Conservation (phyloP, 2,888 invertebrate genomes). For the Orchestes rusci region DNA sequence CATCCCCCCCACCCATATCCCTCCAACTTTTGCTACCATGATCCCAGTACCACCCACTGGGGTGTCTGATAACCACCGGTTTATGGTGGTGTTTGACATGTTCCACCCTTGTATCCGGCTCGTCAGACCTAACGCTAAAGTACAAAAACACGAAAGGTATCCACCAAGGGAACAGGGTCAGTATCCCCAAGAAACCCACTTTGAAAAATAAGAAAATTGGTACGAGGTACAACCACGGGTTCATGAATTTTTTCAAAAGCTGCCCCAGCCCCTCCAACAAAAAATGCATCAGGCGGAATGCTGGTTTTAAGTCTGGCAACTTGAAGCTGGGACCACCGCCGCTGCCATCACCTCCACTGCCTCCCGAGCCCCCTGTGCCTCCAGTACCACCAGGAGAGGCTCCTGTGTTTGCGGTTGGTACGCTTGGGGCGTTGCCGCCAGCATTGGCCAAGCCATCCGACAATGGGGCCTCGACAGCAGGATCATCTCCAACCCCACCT, state of each 20-base stretch:
- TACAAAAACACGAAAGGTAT: constrained; percentile 47
- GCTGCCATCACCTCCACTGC: constrained; percentile 26
- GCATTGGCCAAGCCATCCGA: constrained; percentile 13
- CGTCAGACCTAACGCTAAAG: constrained; percentile 30
- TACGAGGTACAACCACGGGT: constrained; percentile 50
- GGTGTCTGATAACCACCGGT: constrained; percentile 39
- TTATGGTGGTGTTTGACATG: constrained; percentile 39
- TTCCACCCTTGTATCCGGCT: constrained; percentile 31
- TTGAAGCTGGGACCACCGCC: constrained; percentile 22
- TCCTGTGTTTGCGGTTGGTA: constrained; percentile 25
- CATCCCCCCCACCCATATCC: constrained; percentile 40
- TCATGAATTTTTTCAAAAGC: constrained; percentile 31
- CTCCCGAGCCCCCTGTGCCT: constrained; percentile 24
- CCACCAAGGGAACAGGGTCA: constrained; percentile 59
- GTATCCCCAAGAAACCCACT: constrained; percentile 53
- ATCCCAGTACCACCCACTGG: constrained; percentile 54
- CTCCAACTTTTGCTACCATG: constrained; percentile 51
- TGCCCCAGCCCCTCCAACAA: constrained; percentile 29
- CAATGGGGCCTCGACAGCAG: constrained; percentile 35
- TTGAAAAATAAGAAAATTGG: constrained; percentile 58
- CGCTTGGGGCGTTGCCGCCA: constrained; percentile 35
- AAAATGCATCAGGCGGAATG: constrained; percentile 33
- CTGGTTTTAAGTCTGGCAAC: constrained; percentile 37
- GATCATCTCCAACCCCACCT: constrained; percentile 35
- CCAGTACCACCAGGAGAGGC: constrained; percentile 8